Evolutionary conservation across 2,888 invertebrate species (phyloP).

Genomic region (Caenorhabditis becei): DNA sequence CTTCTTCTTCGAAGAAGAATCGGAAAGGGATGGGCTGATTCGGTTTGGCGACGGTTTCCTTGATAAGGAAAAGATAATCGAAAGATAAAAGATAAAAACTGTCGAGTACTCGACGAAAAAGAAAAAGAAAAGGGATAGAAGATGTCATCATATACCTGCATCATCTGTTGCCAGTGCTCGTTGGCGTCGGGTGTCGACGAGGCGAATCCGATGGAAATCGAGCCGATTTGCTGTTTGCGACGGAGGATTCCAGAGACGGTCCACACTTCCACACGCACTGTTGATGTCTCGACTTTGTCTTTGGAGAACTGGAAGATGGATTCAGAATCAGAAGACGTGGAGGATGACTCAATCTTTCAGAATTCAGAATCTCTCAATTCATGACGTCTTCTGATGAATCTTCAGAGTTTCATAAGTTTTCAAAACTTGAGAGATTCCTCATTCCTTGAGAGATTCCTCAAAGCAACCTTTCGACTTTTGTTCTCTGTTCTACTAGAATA

Average conservation of each 20-base stretch:
- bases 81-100: conserved; percentile 6
- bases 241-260: conserved; percentile 72
- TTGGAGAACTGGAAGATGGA: conserved; percentile 68
- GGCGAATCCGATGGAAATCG: conserved; percentile 71
- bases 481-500: conserved; percentile 11
- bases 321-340: too few species aligned
- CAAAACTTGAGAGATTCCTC: too few species aligned
- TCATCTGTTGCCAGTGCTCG: conserved; percentile 79
- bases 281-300: conserved; percentile 69
- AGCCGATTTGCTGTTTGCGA: conserved; percentile 73
- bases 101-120: conserved; percentile 4
- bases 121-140: conserved; percentile 16
- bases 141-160: conserved; percentile 65
- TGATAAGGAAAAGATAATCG: too few species aligned
- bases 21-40: conserved; percentile 32
- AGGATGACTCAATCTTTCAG: too few species aligned
- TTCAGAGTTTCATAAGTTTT: too few species aligned
- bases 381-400: too few species aligned
- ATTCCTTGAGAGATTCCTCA: too few species aligned
- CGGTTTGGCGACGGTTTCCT: conserved; percentile 4
- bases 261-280: conserved; percentile 74
- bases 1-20: background rate
- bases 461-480: too few species aligned
- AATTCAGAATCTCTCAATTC: too few species aligned
- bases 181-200: conserved; percentile 73